Percentiles rank a stretch among this genome's conserved stretches.
Evolutionary conservation across 2,888 invertebrate genomes (phyloP).

Genomic region (Masnerella sp.): DNA sequence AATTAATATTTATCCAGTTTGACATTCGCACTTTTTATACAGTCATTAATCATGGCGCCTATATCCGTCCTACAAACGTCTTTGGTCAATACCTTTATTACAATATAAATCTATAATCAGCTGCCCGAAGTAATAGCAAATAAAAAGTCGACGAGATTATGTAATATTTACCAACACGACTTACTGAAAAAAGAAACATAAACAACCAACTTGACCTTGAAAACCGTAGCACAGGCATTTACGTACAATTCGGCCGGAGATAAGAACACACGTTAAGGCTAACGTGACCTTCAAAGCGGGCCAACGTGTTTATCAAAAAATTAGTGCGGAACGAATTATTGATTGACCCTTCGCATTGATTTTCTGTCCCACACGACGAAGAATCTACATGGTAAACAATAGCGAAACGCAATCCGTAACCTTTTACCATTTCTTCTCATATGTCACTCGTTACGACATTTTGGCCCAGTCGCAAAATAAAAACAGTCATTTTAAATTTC

Average conservation of each 20-base stretch:
- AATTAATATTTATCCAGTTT: no score
- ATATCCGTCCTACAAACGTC: no score
- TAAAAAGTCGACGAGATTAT: neutral
- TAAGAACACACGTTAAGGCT: constrained; percentile 46
- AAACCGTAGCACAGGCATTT: constrained; percentile 10
- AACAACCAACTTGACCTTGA: neutral
- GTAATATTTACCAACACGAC: constrained; percentile 11
- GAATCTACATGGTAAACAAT: constrained; percentile 17
- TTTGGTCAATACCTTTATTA: no score
- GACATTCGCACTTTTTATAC: no score
- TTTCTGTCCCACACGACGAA: constrained; percentile 6
- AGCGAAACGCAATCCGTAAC: constrained; percentile 15
- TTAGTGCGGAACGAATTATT: constrained; percentile 29
- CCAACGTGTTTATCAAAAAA: constrained; percentile 35
- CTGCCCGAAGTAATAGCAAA: neutral
- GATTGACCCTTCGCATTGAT: constrained; percentile 38
- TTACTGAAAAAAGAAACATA: neutral
- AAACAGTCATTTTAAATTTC: no score
- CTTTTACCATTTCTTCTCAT: constrained; percentile 2
- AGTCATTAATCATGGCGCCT: no score
- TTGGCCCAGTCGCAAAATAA: no score
- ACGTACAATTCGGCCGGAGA: constrained; percentile 12
- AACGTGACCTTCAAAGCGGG: constrained; percentile 15
- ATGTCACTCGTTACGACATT: no score
- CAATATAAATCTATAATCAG: no score